Conservation (phyloP, 1,140 invertebrate species). For the Calycopis cecrops region DNA sequence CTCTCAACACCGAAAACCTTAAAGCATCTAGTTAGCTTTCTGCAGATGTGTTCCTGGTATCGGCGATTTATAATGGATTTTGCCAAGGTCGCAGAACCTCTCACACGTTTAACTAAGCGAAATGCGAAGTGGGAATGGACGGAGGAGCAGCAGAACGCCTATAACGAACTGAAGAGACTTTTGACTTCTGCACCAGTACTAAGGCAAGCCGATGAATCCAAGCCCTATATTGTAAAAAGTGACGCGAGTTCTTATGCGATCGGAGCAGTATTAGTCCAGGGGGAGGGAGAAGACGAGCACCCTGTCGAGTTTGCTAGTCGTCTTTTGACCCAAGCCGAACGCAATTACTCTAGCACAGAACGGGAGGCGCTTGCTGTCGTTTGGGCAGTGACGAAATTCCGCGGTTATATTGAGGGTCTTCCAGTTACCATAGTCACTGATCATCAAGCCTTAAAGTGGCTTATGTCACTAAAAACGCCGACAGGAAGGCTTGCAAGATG, state of each 20-base stretch:
- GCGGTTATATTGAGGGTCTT: slow-evolving; percentile 44
- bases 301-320: slow-evolving; percentile 63
- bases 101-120: slow-evolving; percentile 25
- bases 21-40: slow-evolving; percentile 31
- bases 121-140: slow-evolving; percentile 18
- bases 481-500: slow-evolving; percentile 37
- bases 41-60: slow-evolving; percentile 37
- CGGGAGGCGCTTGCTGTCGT: slow-evolving; percentile 68
- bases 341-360: slow-evolving; percentile 62
- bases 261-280: slow-evolving; percentile 34
- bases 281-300: slow-evolving; percentile 37
- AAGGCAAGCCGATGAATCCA: slow-evolving; percentile 24
- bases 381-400: slow-evolving; percentile 57
- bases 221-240: background rate
- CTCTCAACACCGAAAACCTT: slow-evolving; percentile 21
- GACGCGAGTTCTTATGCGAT: slow-evolving; percentile 8
- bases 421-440: slow-evolving; percentile 62
- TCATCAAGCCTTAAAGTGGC: slow-evolving; percentile 69
- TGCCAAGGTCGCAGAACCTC: slow-evolving; percentile 25
- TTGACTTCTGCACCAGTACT: slow-evolving; percentile 16
- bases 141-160: background rate
- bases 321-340: slow-evolving; percentile 51
- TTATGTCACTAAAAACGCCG: slow-evolving; percentile 54
- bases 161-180: background rate
- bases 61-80: slow-evolving; percentile 33